phyloP scores from a whole-genome alignment of 2,888 invertebrate genomes.

The Drosophila dives region DNA sequence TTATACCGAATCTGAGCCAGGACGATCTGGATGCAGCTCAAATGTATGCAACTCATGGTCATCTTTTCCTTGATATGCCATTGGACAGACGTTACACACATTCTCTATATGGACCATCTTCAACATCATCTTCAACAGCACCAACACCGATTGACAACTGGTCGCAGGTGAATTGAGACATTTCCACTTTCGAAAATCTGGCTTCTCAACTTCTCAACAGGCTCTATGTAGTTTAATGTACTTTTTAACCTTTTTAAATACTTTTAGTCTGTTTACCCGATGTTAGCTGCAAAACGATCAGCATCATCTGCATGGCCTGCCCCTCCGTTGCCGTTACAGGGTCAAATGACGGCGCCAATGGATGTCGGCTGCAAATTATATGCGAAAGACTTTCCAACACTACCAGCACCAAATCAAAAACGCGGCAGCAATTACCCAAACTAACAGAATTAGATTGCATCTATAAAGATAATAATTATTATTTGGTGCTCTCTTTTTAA shows the following conservation, averaged over 20 bases:
- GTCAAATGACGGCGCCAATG: slow-evolving; percentile 22
- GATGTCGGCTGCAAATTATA: slow-evolving; percentile 26
- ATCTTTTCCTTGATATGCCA: slow-evolving; percentile 52
- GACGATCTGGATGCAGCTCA: slow-evolving; percentile 41
- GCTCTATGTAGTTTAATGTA: background rate
- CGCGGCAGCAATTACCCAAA: slow-evolving; percentile 7
- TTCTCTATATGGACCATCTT: background rate
- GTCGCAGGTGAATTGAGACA: slow-evolving; percentile 14
- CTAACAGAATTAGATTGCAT: no score
- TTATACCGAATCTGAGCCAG: slow-evolving; percentile 26
- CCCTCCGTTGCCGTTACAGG: background rate
- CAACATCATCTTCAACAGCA: background rate
- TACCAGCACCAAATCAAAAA: slow-evolving; percentile 50
- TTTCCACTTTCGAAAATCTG: background rate
- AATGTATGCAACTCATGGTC: slow-evolving; percentile 55
- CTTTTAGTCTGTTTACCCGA: slow-evolving; percentile 12
- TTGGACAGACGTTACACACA: slow-evolving; percentile 31
- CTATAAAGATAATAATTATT: no score
- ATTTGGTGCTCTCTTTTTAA: background rate
- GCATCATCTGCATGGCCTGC: background rate
- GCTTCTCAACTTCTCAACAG: background rate
- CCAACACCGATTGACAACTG: slow-evolving; percentile 4
- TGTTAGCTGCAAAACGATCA: background rate
- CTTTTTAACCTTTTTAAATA: background rate
- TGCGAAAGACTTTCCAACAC: slow-evolving; percentile 50